A percentile compares a stretch with the other conserved stretches of the same genome.
phyloP scores from a whole-genome alignment of 53 echinoderm and acorn worm species.

The Antedon mediterranea region DNA sequence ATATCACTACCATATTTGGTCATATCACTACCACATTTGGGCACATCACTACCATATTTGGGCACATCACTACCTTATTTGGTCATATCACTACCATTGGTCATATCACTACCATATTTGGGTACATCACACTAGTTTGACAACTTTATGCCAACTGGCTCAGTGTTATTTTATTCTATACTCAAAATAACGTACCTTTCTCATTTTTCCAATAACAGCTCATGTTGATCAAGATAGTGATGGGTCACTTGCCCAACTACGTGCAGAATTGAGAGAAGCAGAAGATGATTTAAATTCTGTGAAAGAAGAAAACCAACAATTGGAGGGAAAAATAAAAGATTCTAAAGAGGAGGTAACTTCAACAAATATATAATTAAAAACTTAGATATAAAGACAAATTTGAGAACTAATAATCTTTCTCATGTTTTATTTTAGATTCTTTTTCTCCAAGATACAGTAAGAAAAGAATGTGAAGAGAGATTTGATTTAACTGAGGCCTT shows the following conservation, averaged over 20 bases:
- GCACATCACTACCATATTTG: too few relatives aligned
- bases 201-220: constrained; percentile 5
- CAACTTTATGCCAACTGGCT: too few relatives aligned
- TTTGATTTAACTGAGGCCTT: constrained; percentile 78
- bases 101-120: too few relatives aligned
- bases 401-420: neutral
- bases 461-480: constrained; percentile 78
- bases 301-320: constrained; percentile 30
- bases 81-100: too few relatives aligned
- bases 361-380: too few relatives aligned
- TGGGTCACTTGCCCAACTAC: constrained; percentile 32
- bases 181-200: neutral
- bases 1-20: too few relatives aligned
- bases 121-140: too few relatives aligned
- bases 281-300: constrained; percentile 51
- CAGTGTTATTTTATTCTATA: too few relatives aligned
- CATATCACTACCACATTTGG: too few relatives aligned
- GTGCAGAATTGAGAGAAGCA: constrained; percentile 73
- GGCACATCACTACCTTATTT: too few relatives aligned
- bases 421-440: constrained; percentile 43
- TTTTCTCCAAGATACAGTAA: constrained; percentile 87
- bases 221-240: constrained; percentile 29
- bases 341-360: constrained; percentile 68
- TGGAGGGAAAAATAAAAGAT: constrained; percentile 50
- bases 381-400: too few relatives aligned